Base-by-base conservation (phyloP, 2,113 vertebrate species). In the Labrus mixtus region DNA sequence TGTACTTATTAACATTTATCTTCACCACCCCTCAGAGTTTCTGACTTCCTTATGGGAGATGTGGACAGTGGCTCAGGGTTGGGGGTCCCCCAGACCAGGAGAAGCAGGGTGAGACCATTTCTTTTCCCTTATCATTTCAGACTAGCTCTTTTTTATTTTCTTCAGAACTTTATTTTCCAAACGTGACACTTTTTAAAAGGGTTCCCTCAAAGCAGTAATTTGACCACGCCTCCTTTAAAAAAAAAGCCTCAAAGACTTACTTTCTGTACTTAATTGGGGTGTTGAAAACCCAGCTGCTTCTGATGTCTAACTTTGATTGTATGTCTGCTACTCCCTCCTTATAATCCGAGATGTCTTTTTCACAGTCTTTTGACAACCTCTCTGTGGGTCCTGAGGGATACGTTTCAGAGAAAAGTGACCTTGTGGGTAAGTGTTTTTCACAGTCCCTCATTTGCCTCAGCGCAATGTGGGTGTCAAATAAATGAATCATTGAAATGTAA, bases 21-120 rank as follows among this genome's bases (percentile, higher is more conserved):
- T 50, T 5, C 22, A 48, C 55, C 43, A 79, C 60, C 13, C 48
- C 61, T 84, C 87, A 99, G 98, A 93, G 96, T 99, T 94, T 98
- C 98, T 94, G 97, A 97, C 93, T 97, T 98, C 95, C 96, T 99
- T 95, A 99, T 99, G 98, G 97, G 97, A 96, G 98, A 99, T 97
- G 96, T 96, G 94, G 96, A 97, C 94, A 96, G 91, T 90, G 92
- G 95, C 89, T 95, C 96, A 90, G 94, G 95, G 92, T 82, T 96
- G 94, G 96, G 95, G 92, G 92, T 94, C 84, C 93, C 95, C 94
- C 93, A 96, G 93, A 95, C 95, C 94, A 95, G 85, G 82, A 95
- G 96, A 93, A 99, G 93, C 93, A 95, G 94, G 94, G 98, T 99
- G 94, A 85, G 95, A 82, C 50, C 7, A 11, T 58, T 29, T 76